Evolutionary conservation across 2,888 invertebrate species (phyloP).

Genomic region (Bimastos eiseni): DNA sequence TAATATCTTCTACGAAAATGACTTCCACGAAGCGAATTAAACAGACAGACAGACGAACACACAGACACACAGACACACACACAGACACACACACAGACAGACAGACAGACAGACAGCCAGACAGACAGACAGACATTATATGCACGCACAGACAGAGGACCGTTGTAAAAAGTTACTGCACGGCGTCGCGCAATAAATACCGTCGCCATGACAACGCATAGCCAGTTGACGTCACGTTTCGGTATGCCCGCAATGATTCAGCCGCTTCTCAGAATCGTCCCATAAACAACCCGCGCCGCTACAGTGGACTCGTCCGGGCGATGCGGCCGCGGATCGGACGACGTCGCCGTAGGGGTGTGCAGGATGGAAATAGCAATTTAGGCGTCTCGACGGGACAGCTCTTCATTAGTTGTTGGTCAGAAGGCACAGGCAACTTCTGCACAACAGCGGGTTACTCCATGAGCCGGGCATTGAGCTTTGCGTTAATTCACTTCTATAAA

Average conservation of each 20-base stretch:
- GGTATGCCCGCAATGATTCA: background rate
- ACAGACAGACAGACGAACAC: background rate
- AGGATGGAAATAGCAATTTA: background rate
- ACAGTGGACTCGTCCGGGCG: background rate
- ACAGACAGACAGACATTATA: background rate
- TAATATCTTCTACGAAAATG: conserved; percentile 13
- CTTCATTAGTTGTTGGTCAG: background rate
- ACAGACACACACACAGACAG: background rate
- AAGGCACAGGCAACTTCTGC: background rate
- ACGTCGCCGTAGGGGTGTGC: background rate
- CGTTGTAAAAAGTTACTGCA: background rate
- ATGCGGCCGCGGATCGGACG: background rate
- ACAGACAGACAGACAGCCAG: background rate
- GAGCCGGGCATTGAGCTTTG: background rate
- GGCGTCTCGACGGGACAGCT: background rate
- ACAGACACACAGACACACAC: background rate
- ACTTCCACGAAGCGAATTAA: background rate
- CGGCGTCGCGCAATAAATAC: background rate
- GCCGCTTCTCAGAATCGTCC: background rate
- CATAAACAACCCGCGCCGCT: conserved; percentile 6
- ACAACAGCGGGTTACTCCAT: background rate
- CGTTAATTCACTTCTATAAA: background rate
- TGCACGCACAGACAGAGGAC: background rate
- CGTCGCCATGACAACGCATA: background rate
- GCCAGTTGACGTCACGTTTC: conserved; percentile 9